Conservation (phyloP, 2,113 vertebrate genomes). For the Perca schrenkii region DNA sequence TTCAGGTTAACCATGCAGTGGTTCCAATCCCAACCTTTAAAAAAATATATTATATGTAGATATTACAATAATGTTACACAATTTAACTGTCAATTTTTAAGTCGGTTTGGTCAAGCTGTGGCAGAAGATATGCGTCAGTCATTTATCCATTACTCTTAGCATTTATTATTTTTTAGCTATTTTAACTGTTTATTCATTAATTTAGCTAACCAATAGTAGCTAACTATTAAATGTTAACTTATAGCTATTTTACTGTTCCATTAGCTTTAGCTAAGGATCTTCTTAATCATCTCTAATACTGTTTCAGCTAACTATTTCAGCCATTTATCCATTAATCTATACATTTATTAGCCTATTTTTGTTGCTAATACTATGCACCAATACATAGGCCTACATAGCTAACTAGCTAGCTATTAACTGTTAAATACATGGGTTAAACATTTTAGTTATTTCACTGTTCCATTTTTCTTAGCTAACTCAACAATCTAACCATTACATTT, state of each 20-base stretch:
- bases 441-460: too few relatives aligned
- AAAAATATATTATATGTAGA: neutral
- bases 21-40: neutral
- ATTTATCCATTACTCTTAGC: neutral
- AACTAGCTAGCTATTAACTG: neutral
- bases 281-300: too few relatives aligned
- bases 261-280: neutral
- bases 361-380: too few relatives aligned
- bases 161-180: neutral
- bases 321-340: neutral
- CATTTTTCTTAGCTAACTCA: neutral
- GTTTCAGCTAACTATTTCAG: neutral
- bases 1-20: neutral
- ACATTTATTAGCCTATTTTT: neutral
- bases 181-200: neutral
- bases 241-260: neutral
- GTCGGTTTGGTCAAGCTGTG: neutral
- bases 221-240: neutral
- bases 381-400: too few relatives aligned
- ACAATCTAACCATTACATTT: neutral
- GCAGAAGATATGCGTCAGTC: neutral
- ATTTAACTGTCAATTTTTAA: neutral
- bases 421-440: neutral
- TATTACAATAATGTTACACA: neutral
- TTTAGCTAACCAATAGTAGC: neutral